These are phyloP conservation scores for Garra rufa DNA, from an alignment of 2,113 vertebrate species.

Conservation along the genomic window DNA sequence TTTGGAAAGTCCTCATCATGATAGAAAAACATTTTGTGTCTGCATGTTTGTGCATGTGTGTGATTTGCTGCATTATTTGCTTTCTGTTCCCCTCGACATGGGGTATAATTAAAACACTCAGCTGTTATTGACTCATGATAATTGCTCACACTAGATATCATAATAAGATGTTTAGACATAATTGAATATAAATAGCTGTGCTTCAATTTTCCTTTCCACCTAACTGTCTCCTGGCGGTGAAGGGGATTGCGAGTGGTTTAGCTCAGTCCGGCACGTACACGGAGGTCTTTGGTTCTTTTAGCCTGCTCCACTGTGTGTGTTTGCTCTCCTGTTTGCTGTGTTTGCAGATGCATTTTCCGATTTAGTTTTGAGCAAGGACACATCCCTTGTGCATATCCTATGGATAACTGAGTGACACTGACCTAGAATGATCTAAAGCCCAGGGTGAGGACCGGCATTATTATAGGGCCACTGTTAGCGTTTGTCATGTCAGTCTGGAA, in stretches of 20 bases:
- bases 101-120: conserved; percentile 71
- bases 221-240: conserved; percentile 68
- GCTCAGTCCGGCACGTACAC: conserved; percentile 45
- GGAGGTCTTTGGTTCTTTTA: conserved; percentile 39
- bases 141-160: conserved; percentile 61
- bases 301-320: conserved; percentile 56
- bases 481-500: conserved; percentile 61
- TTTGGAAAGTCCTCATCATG: not conserved
- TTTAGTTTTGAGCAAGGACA: conserved; percentile 75
- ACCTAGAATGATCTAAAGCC: conserved; percentile 37
- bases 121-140: conserved; percentile 74
- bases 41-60: conserved; percentile 3
- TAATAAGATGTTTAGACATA: conserved; percentile 74
- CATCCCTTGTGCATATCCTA: conserved; percentile 72
- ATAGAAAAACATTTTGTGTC: not conserved
- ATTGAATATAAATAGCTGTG: conserved; percentile 72
- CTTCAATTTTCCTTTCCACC: conserved; percentile 64
- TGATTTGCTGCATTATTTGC: conserved; percentile 64
- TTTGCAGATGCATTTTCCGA: conserved; percentile 76
- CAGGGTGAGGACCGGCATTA: conserved; percentile 51
- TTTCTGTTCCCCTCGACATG: conserved; percentile 64
- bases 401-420: conserved; percentile 66
- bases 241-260: conserved; percentile 60
- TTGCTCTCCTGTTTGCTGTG: conserved; percentile 72
- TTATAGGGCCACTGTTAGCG: conserved; percentile 54